phyloP scores from a whole-genome alignment of 2,797 vertebrate genomes.

The Aulostomus chinensis region DNA sequence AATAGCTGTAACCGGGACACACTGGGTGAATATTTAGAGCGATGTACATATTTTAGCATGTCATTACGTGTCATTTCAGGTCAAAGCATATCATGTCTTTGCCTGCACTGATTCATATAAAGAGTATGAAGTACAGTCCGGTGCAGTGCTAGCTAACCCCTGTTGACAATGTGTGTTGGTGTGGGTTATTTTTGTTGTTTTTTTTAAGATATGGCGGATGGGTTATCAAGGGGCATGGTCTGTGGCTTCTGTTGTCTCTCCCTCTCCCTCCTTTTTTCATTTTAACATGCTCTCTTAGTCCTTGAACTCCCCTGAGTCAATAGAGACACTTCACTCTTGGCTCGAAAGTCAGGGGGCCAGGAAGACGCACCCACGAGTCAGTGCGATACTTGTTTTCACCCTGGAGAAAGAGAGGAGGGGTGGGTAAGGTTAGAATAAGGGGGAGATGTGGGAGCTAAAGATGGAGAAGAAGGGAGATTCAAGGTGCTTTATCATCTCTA shows the following conservation, averaged over 20 bases:
- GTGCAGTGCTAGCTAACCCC: constrained; percentile 21
- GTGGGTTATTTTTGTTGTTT: too few species aligned
- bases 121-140: constrained; percentile 29
- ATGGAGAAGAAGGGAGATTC: constrained; percentile 47
- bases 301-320: constrained; percentile 55
- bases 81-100: constrained; percentile 33
- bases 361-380: constrained; percentile 40
- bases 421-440: constrained; percentile 58
- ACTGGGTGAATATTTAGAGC: constrained; percentile 66
- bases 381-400: constrained; percentile 33
- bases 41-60: constrained; percentile 63
- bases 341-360: constrained; percentile 43
- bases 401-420: constrained; percentile 16
- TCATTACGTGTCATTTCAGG: constrained; percentile 59
- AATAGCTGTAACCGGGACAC: constrained; percentile 64
- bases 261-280: constrained; percentile 4
- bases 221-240: constrained; percentile 32
- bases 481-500: constrained; percentile 77
- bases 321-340: constrained; percentile 40
- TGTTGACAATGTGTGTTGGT: constrained; percentile 14
- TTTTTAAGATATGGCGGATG: constrained; percentile 13
- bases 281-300: constrained; percentile 42
- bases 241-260: constrained; percentile 11
- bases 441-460: constrained; percentile 40
- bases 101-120: constrained; percentile 33